A percentile compares a stretch with the other conserved stretches of the same genome.
Evolutionary conservation across 2,797 vertebrate species (phyloP).

Genomic region (Leptatherina wallacei): DNA sequence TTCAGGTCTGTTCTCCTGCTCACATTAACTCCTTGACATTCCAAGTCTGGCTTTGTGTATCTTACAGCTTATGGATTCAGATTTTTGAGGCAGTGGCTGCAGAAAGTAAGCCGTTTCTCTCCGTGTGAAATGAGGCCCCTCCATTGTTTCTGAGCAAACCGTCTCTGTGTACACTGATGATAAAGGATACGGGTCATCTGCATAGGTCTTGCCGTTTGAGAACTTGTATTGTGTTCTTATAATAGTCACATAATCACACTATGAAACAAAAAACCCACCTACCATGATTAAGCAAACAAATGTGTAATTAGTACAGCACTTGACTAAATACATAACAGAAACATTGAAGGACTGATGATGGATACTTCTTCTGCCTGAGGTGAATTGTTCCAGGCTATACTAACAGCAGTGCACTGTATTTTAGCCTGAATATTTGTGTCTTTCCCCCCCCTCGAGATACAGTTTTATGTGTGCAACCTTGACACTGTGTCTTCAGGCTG

Average conservation of each 20-base stretch:
- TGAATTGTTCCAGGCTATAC: conserved; percentile 4
- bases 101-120: conserved; percentile 5
- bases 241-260: not conserved
- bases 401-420: not conserved
- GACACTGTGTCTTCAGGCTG: conserved; percentile 1
- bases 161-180: conserved; percentile 8
- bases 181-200: conserved; percentile 19
- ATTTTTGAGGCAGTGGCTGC: not conserved
- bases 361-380: not conserved
- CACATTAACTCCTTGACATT: conserved; percentile 51
- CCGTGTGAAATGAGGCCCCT: not conserved
- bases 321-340: conserved; percentile 7
- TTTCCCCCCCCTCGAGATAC: conserved; percentile 2
- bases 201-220: not conserved
- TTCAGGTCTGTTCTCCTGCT: conserved; percentile 31
- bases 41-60: conserved; percentile 30
- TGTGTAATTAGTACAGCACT: not conserved
- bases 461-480: conserved; percentile 8
- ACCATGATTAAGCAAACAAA: conserved; percentile 7
- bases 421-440: not conserved
- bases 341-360: not conserved
- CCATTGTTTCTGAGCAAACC: conserved; percentile 17
- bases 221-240: not conserved
- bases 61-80: conserved; percentile 14
- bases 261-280: not conserved